Base-by-base conservation (phyloP, 2,113 vertebrate species). In the Anhinga rufa region DNA sequence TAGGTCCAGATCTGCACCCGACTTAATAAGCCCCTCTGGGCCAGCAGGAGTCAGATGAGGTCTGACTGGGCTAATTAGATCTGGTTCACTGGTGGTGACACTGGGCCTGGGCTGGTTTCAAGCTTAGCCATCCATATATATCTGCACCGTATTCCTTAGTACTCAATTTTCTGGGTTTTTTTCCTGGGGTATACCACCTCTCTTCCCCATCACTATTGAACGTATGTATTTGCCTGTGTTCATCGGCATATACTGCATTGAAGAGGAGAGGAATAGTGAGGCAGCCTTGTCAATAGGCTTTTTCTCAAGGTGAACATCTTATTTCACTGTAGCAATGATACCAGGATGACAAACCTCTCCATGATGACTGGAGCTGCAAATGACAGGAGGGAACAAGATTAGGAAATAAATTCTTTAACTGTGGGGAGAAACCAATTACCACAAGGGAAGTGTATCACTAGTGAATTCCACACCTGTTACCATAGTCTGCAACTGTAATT, bases 1-100 rank as follows among this genome's bases (percentile, higher is more conserved):
- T 65, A 10, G 68, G 69, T 75, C 79, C 75, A 40, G 83, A 61
- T 70, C 57, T 82, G 61, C 88, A 55, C 58, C 82, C 83, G 74
- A 48, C 57, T 61, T 92, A 84, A 86, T 75, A 78, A 93, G 79
- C 48, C 88, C 76, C 86, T 75, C 70, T 90, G 93, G 86, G 90
- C 79, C 61, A 78, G 82, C 77, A 38, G 66, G 66, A 92, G 61
- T 70, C 22, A 54, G 61, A 58, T 79, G 61, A 52, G 49, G 78
- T 65, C 82, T 90, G 91, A 64, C 86, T 83, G 34, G 24, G 51
- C 66, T 92, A 75, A 83, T 95, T 80, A 87, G 48, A 54, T 80
- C 55, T 92, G 90, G 65, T 34, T 90, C 66, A 49, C 49, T 92
- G 71, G 61, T 86, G 71, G 46, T 69, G 66, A 42, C 69, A 51